Evolutionary conservation across 1,140 invertebrate species (phyloP).

Genomic region (Oreohelix idahoensis): DNA sequence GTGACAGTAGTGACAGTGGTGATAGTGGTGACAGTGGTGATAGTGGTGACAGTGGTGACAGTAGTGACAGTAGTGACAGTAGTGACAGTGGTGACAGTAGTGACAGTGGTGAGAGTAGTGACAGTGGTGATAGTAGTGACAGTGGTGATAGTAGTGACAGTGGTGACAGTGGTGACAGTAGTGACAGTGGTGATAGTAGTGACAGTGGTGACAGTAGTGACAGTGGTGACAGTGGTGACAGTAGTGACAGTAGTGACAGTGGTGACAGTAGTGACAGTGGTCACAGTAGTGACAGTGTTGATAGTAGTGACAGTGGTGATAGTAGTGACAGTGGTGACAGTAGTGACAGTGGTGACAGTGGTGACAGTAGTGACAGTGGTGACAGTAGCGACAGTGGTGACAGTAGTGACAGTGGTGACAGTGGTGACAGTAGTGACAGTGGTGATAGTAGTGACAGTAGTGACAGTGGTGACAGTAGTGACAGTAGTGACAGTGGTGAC

Average conservation of each 20-base stretch:
- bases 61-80: too few species aligned
- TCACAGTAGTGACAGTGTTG: too few species aligned
- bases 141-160: background rate
- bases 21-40: too few species aligned
- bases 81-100: too few species aligned
- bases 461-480: too few species aligned
- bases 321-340: background rate
- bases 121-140: background rate
- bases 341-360: background rate
- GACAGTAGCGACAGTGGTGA: background rate
- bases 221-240: background rate
- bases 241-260: background rate
- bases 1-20: too few species aligned
- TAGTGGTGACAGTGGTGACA: too few species aligned
- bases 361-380: background rate
- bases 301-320: background rate
- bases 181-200: background rate
- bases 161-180: background rate
- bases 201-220: background rate
- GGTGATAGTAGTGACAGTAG: too few species aligned
- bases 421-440: too few species aligned
- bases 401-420: background rate
- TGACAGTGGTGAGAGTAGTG: background rate
- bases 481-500: too few species aligned
- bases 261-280: too few species aligned